These are phyloP conservation scores for Phenacoccus solenopsis DNA, from an alignment of 1,140 invertebrate genomes.

Conservation along the genomic window DNA sequence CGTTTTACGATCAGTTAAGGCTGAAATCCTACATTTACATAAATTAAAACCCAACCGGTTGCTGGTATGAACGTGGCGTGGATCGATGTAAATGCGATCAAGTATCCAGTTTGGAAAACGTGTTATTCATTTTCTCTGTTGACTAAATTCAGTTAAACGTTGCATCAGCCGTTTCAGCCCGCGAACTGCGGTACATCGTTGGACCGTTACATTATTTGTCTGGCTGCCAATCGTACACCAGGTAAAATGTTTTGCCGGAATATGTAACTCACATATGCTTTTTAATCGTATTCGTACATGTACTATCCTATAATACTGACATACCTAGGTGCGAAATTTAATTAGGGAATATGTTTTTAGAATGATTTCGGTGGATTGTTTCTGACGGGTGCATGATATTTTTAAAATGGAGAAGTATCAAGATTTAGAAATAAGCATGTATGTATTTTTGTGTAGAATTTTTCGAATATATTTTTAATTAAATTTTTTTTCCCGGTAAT, in stretches of 20 bases:
- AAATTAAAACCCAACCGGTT: neutral
- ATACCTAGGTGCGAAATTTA: neutral
- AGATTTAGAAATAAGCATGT: neutral
- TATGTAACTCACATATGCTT: too few relatives aligned
- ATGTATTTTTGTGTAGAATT: neutral
- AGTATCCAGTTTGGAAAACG: neutral
- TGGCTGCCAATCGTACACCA: neutral
- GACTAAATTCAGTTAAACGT: neutral
- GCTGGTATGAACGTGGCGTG: neutral
- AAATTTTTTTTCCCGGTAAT: neutral
- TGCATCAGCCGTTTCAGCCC: neutral
- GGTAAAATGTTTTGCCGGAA: neutral
- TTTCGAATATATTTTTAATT: neutral
- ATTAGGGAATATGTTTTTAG: neutral
- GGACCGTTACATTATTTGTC: neutral
- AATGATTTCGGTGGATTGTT: neutral
- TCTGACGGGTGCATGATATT: neutral
- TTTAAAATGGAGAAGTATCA: neutral
- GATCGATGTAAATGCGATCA: neutral
- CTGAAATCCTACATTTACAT: too few relatives aligned
- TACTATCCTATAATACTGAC: neutral
- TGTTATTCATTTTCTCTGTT: neutral
- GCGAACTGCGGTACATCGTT: neutral
- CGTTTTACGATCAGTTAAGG: neutral
- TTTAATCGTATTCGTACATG: too few relatives aligned